Conservation (phyloP, 2,797 vertebrate species). For the Alauda arvensis region DNA sequence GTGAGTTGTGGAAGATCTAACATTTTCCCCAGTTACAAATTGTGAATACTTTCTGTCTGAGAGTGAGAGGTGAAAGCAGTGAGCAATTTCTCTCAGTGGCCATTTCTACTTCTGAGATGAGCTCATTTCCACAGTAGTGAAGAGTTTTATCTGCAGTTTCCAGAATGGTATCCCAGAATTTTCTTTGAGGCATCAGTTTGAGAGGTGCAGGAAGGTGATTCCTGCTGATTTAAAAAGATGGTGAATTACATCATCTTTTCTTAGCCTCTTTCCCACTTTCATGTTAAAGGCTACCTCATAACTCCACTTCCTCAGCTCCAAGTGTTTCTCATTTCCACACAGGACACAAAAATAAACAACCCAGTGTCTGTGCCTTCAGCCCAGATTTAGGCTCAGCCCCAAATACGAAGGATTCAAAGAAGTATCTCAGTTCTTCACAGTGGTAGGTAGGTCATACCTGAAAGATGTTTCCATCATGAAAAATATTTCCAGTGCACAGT, state of each 20-base stretch:
- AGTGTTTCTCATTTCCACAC: background rate
- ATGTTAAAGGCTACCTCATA: background rate
- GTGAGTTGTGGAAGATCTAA: background rate
- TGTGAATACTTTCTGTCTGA: background rate
- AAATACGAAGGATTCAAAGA: background rate
- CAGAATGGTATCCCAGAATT: background rate
- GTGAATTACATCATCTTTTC: background rate
- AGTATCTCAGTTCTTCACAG: background rate
- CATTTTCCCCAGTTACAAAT: background rate
- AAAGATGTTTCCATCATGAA: background rate
- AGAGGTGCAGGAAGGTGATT: background rate
- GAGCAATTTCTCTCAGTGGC: background rate
- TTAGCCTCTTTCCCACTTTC: background rate
- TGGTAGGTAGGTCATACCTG: rapidly evolving
- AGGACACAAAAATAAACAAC: background rate
- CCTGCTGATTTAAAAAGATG: background rate
- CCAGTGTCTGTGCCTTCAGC: background rate
- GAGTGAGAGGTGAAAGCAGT: background rate
- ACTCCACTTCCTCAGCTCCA: background rate
- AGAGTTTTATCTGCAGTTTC: background rate
- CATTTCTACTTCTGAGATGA: background rate
- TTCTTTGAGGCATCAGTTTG: background rate
- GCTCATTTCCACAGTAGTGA: background rate
- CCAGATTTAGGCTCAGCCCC: background rate
- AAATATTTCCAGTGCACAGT: background rate